These are phyloP conservation scores for Muscicapa comitata DNA, from an alignment of 2,797 vertebrate genomes.

Conservation along the genomic window DNA sequence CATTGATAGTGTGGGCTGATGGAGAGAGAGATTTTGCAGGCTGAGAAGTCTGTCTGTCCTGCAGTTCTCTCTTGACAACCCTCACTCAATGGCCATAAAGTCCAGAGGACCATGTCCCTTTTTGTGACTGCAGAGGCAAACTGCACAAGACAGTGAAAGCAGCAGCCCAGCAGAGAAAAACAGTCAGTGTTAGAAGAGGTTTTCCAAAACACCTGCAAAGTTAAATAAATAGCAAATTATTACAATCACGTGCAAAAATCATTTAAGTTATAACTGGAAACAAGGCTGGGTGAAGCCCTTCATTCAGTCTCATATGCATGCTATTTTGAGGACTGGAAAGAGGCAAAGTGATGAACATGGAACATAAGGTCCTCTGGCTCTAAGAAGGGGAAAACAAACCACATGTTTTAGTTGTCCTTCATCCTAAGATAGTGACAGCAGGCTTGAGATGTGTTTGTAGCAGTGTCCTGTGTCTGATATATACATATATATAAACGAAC, in stretches of 20 bases:
- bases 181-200: neutral
- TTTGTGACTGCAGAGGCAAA: neutral
- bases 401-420: neutral
- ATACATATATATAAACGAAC: neutral
- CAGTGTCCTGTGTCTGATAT: neutral
- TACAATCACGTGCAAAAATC: constrained; percentile 21
- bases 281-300: constrained; percentile 5
- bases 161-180: constrained; percentile 25
- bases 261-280: constrained; percentile 9
- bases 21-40: neutral
- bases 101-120: neutral
- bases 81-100: neutral
- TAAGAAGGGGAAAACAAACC: neutral
- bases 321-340: constrained; percentile 15
- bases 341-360: neutral
- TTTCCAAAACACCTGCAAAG: constrained; percentile 40
- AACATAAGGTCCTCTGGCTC: neutral
- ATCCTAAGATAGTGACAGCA: neutral
- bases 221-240: constrained; percentile 35
- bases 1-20: neutral
- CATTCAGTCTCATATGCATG: neutral
- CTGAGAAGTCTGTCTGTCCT: neutral
- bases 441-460: neutral
- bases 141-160: neutral
- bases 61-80: neutral